Percentiles rank a stretch among this genome's conserved stretches.
Evolutionary conservation across 2,113 vertebrate genomes (phyloP).

Genomic region (Saguinus midas): DNA sequence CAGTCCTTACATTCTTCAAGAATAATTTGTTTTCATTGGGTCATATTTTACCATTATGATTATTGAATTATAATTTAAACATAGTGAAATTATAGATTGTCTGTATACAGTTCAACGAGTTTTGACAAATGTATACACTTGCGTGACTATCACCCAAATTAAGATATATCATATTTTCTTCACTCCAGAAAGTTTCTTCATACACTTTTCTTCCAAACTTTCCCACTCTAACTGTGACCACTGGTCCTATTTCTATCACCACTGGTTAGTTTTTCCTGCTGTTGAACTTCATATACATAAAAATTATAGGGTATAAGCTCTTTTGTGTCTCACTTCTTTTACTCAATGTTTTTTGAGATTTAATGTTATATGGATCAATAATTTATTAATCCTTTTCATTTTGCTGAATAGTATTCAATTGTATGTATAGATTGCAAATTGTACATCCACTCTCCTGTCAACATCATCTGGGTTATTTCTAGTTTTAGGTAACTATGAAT

Average conservation of each 20-base stretch:
- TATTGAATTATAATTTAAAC: not conserved
- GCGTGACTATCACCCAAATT: not conserved
- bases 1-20: not conserved
- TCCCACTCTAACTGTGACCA: not conserved
- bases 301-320: not conserved
- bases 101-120: not conserved
- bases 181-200: not conserved
- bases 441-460: not conserved
- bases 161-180: not conserved
- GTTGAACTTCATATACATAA: not conserved
- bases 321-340: not conserved
- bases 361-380: not conserved
- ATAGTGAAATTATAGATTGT: not conserved
- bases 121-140: not conserved
- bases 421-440: not conserved
- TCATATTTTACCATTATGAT: not conserved
- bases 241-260: not conserved
- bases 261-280: not conserved
- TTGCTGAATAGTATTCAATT: not conserved
- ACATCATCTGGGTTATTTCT: not conserved
- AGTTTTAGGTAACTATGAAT: not conserved
- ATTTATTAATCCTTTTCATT: not conserved
- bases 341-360: not conserved
- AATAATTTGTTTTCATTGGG: not conserved
- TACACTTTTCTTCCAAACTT: not conserved